Base-by-base conservation (phyloP, 1,140 invertebrate genomes). In the Gryllus bimaculatus region DNA sequence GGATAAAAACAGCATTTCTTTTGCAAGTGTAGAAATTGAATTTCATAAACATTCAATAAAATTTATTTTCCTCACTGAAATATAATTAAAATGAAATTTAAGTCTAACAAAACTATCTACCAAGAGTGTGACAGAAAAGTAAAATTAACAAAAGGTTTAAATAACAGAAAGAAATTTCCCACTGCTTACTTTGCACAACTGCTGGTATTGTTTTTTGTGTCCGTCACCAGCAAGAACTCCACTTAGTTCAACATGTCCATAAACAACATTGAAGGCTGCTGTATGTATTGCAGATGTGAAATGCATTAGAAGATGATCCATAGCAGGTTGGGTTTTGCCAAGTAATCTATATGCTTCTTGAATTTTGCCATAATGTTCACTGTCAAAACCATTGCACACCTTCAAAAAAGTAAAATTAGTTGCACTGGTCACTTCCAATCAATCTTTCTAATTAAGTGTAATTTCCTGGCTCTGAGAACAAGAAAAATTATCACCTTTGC, bases 291-390 rank as follows among this genome's bases (percentile, higher is more conserved):
- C 94, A 76, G 95, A 97, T 0, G 95, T 94, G 85, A 97, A 97
- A 85, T 99, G 96, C 91, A 99, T 97, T 81, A 95, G 92, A 48
- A 98, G 85, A 85, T 98, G 96, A 87, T 99, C 96, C 89, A 98
- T 95, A 0, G 96, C 94, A 8, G 92, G 93, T 85, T 97, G 91
- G 0, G 92, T 95, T 86, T 96, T 97, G 8, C 94, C 94, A 3
- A 97, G 85, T 8, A 96, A 85, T 26, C 89, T 89, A 83, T 98
- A 98, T 0, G 97, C 96, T 82, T 89, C 90, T 84, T 96, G 94
- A 7, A 98, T 86, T 81, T 96, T 93, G 3, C 88, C 87, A 84
- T 96, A 96, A 0, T 90, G 90, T 7, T 89, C 86, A 26, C 88
- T 86, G 82, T 95, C 91, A 83, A 96, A 96, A 81, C 91, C 89